phyloP scores from a whole-genome alignment of 2,797 vertebrate genomes.

The Hemitrygon akajei region DNA sequence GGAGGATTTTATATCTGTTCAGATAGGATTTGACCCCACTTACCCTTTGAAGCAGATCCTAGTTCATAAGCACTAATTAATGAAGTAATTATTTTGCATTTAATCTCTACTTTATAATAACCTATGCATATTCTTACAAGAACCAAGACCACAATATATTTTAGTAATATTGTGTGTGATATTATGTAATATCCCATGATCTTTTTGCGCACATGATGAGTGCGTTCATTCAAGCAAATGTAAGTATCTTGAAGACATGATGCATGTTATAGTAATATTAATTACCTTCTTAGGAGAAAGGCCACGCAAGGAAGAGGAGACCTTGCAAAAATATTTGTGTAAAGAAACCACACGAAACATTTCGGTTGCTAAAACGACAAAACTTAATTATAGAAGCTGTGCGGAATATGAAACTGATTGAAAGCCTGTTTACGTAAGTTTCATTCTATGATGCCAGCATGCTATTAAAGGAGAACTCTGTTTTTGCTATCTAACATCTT shows the following conservation, averaged over 20 bases:
- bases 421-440: constrained; percentile 81
- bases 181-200: too few relatives aligned
- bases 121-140: neutral
- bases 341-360: constrained; percentile 64
- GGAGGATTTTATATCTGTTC: neutral
- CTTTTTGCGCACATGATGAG: too few relatives aligned
- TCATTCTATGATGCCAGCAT: neutral
- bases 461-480: neutral
- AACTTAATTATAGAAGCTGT: constrained; percentile 90
- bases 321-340: neutral
- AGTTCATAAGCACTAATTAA: neutral
- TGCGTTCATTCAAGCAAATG: too few relatives aligned
- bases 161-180: too few relatives aligned
- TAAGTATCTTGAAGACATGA: neutral
- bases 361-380: constrained; percentile 79
- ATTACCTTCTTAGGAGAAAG: neutral
- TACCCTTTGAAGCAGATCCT: neutral
- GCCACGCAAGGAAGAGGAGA: neutral
- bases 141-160: too few relatives aligned
- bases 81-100: neutral
- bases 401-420: constrained; percentile 72
- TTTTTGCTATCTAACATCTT: neutral
- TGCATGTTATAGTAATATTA: neutral
- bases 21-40: neutral
- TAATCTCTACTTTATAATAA: neutral